Conservation (phyloP, 2,113 vertebrate genomes). For the Zapornia atra region DNA sequence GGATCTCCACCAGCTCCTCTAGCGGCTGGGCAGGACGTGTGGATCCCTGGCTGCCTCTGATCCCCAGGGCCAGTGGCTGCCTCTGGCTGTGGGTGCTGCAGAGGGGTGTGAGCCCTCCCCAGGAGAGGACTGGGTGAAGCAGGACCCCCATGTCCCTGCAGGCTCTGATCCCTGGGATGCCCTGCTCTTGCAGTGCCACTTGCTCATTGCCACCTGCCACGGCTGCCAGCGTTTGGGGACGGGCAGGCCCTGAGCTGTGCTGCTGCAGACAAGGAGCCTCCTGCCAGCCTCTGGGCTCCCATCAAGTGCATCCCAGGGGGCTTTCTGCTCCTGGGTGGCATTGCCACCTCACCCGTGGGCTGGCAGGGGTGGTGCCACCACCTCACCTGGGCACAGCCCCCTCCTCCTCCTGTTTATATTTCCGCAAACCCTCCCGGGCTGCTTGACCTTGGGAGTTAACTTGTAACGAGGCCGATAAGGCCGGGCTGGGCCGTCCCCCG, state of each 20-base stretch:
- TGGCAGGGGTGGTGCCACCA: not conserved
- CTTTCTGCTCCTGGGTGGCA: not conserved
- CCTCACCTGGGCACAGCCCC: not conserved
- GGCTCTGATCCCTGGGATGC: not conserved
- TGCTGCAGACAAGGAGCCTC: not conserved
- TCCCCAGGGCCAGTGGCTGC: not conserved
- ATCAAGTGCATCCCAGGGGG: accelerated
- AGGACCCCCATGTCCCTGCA: not conserved
- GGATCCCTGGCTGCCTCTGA: not conserved
- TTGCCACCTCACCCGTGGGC: accelerated
- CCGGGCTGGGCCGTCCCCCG: not conserved
- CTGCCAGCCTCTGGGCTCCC: not conserved
- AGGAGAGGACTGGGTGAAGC: too few relatives aligned
- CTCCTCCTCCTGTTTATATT: not conserved
- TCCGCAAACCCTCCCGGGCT: not conserved
- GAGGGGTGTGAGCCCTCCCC: not conserved
- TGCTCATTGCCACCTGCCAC: accelerated
- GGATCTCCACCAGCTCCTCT: not conserved
- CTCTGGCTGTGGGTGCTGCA: not conserved
- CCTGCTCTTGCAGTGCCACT: too few relatives aligned
- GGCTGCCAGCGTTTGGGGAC: not conserved
- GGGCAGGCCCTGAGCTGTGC: not conserved
- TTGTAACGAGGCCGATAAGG: not conserved
- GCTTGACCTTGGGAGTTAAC: not conserved
- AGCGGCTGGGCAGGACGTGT: not conserved